These are phyloP conservation scores for Caenorhabditis zanzibari DNA, from an alignment of 2,888 invertebrate genomes.

Conservation along the genomic window DNA sequence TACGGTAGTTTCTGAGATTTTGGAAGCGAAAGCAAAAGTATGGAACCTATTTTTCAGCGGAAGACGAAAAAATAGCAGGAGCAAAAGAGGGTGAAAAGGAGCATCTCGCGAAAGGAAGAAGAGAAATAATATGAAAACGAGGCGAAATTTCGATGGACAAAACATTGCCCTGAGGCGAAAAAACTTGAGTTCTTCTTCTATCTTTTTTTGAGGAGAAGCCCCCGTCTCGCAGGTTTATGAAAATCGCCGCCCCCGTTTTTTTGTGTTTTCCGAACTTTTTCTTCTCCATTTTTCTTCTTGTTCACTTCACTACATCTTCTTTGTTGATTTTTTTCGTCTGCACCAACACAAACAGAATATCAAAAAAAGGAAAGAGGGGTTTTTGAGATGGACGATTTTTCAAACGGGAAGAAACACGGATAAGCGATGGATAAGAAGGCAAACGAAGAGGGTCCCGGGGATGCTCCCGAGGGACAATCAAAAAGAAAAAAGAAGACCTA, in stretches of 20 bases:
- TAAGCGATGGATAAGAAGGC: conserved; percentile 58
- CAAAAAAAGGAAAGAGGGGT: conserved; percentile 30
- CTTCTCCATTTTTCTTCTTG: conserved; percentile 21
- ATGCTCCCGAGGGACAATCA: conserved; percentile 24
- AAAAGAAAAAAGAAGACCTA: background rate
- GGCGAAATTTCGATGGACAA: conserved; percentile 56
- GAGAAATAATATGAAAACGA: conserved; percentile 64
- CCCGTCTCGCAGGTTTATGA: conserved; percentile 55
- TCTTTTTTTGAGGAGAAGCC: conserved; percentile 28
- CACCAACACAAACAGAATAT: conserved; percentile 47
- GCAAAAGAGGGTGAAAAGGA: conserved; percentile 3
- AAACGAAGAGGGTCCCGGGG: conserved; percentile 15
- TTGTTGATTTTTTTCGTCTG: conserved; percentile 31
- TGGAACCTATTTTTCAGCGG: conserved; percentile 36
- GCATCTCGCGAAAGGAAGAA: conserved; percentile 10
- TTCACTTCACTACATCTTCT: conserved; percentile 36
- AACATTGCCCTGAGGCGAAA: conserved; percentile 62
- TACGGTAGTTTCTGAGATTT: conserved; percentile 30
- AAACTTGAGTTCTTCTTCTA: conserved; percentile 48
- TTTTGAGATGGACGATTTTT: conserved; percentile 21
- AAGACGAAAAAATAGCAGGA: background rate
- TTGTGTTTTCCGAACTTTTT: conserved; percentile 58
- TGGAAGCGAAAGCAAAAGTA: background rate
- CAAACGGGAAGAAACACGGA: conserved; percentile 27
- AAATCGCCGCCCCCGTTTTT: conserved; percentile 61